These are phyloP conservation scores for Erpornis zantholeuca DNA, from an alignment of 2,113 vertebrate genomes.

Conservation along the genomic window DNA sequence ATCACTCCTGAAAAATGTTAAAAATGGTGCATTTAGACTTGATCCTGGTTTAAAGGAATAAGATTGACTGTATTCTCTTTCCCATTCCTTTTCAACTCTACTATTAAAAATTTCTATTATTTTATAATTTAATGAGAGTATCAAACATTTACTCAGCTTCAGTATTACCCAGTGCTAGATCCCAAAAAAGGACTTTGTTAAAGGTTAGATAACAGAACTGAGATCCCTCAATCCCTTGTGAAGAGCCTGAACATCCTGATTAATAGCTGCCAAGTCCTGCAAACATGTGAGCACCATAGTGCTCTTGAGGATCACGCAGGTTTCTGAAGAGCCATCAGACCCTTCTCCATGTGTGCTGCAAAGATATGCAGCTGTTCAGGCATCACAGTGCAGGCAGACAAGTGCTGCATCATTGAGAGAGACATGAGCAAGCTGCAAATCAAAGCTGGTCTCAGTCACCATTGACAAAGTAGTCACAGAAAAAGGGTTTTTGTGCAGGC, in stretches of 20 bases:
- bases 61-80: not conserved
- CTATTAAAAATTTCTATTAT: not conserved
- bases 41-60: not conserved
- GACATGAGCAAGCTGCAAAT: not conserved
- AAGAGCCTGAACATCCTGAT: not conserved
- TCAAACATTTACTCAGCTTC: not conserved
- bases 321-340: not conserved
- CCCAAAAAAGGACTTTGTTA: not conserved
- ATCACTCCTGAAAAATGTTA: not conserved
- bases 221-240: not conserved
- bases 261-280: not conserved
- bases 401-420: not conserved
- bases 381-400: too few species aligned
- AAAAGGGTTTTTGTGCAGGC: not conserved
- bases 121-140: not conserved
- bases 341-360: not conserved
- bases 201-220: not conserved
- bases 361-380: not conserved
- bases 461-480: not conserved
- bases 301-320: not conserved
- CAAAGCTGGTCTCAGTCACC: not conserved
- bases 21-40: not conserved
- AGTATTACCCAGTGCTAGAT: not conserved
- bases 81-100: not conserved
- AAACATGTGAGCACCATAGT: not conserved